Evolutionary conservation across 2,888 invertebrate species (phyloP), one percentile per base, ranked within the genome.

Genomic region (Leucophenga montana): DNA sequence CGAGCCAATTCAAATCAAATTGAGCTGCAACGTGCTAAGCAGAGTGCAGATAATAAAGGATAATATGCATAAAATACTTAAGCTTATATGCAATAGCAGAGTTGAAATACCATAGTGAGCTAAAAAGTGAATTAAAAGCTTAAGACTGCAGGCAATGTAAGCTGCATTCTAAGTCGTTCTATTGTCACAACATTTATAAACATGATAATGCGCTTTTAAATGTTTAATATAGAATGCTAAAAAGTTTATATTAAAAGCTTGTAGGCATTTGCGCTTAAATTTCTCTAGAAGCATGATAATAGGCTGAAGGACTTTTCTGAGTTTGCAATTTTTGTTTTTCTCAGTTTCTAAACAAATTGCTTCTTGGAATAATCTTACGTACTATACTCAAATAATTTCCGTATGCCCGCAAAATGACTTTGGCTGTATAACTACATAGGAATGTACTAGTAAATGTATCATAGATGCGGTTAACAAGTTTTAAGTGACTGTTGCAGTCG

Each of bases 81-180:
- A 78, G 75, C 77, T 79, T 80, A 78, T 78, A 76, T 73, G 76
- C 75, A 79, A 71, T 77, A 79, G 78, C 79, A 79, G 78, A 79
- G 79, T 75, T 77, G 79, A 77, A 77, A 79, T 79, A 78, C 27
- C 27, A 27, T 27, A 27, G 27, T 3, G 4, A 3, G 27, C 27
- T 3, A 27, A 27, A 27, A 27, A 27, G 4, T 27, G 4, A 27
- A 27, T 4, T n/a, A n/a, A n/a, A n/a, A n/a, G n/a, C n/a, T n/a
- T n/a, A n/a, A 27, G 2, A 27, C 4, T 27, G 4, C 27, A 27
- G 27, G 4, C 27, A 27, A 27, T 3, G 27, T 27, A 27, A 27
- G 27, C 27, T 27, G 27, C 27, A 27, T 27, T 3, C 27, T 27
- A 27, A 27, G 27, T 4, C 27, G 27, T 27, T 27, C 27, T 27